These are phyloP conservation scores for Cinclus mexicanus DNA, from an alignment of 2,113 vertebrate species.

Conservation along the genomic window DNA sequence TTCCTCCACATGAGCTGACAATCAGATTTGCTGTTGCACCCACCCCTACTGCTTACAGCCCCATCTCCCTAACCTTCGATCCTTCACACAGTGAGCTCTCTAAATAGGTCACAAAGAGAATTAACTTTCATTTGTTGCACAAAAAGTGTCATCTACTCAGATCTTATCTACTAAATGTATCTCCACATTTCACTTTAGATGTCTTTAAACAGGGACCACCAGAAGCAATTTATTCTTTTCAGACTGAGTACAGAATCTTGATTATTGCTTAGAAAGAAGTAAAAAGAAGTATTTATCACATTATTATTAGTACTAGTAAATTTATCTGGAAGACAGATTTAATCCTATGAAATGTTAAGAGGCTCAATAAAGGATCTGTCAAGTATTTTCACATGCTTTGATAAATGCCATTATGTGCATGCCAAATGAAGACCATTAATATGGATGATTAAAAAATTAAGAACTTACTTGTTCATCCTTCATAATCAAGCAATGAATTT, in stretches of 20 bases:
- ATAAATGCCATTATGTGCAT: constrained; percentile 41
- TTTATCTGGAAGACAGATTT: constrained; percentile 48
- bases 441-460: constrained; percentile 58
- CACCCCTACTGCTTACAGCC: background rate
- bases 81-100: background rate
- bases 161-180: background rate
- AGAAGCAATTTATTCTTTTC: background rate
- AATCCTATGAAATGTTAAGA: constrained; percentile 39
- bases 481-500: constrained; percentile 21
- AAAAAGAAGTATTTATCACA: constrained; percentile 11
- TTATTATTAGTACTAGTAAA: background rate
- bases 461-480: constrained; percentile 18
- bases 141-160: background rate
- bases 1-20: background rate
- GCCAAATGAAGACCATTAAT: constrained; percentile 42
- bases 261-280: background rate
- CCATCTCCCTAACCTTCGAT: background rate
- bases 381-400: constrained; percentile 36
- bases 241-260: background rate
- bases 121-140: constrained; percentile 18
- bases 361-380: constrained; percentile 25
- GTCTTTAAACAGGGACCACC: background rate
- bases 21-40: background rate
- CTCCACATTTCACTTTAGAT: background rate
- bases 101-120: constrained; percentile 40